A percentile compares a stretch with the other conserved stretches of the same genome.
These are phyloP conservation scores for Adelphocoris suturalis DNA, from an alignment of 2,888 invertebrate species.

Conservation along the genomic window DNA sequence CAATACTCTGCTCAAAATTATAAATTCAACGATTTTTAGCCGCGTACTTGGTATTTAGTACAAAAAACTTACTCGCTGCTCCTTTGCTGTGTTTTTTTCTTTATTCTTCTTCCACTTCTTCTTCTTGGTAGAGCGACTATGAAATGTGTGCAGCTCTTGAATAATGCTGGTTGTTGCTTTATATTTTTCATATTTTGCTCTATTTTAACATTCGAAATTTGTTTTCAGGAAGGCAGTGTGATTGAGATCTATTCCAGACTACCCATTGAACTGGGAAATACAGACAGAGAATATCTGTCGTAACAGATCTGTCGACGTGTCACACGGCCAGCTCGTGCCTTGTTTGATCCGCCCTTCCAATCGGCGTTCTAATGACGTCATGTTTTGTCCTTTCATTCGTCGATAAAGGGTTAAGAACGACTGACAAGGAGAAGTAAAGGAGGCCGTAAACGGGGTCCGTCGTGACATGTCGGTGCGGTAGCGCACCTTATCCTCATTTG, in stretches of 20 bases:
- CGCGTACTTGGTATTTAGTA: no score
- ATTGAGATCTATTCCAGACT: not conserved
- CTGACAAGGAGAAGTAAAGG: not conserved
- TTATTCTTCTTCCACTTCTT: no score
- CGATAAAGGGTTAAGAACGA: constrained; percentile 19
- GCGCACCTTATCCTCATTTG: not conserved
- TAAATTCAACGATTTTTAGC: no score
- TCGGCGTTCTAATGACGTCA: constrained; percentile 25
- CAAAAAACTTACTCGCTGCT: no score
- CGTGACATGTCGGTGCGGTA: not conserved
- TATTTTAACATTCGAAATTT: no score
- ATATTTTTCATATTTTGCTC: no score
- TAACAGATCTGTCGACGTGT: not conserved
- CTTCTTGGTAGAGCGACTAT: no score
- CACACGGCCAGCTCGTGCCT: not conserved
- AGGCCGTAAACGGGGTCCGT: not conserved
- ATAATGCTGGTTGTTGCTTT: no score
- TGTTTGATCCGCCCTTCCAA: not conserved
- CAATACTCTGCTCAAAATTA: no score
- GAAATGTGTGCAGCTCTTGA: no score
- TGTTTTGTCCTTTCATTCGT: not conserved
- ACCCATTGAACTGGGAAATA: not conserved
- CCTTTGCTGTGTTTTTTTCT: no score
- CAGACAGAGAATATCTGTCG: not conserved
- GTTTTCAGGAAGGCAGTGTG: no score